Base-by-base conservation (phyloP, 2,797 vertebrate genomes). In the Miichthys miiuy region DNA sequence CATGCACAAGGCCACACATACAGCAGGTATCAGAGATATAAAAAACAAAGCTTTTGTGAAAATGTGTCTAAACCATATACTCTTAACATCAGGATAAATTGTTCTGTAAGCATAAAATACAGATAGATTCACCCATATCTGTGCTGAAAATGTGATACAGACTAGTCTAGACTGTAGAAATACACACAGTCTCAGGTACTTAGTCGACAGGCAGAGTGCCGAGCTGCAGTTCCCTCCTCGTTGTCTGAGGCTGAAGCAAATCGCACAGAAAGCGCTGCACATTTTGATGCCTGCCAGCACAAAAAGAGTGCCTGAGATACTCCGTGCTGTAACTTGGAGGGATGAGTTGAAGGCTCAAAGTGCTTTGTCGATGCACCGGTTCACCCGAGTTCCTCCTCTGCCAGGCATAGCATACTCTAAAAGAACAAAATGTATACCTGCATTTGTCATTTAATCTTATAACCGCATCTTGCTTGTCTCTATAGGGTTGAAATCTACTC, bases 401-500 rank as follows among this genome's bases (percentile, higher is more conserved):
- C 51, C 48, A 17, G 44, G 20, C 60, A 38, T 58, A 17, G 5
- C 20, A 2, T 50, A 51, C 18, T 75, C n/a, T 30, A 14, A 67
- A 60, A 27, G 41, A 52, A 52, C 27, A 50, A 41, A 44, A 23
- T n/a, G 14, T 11, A 8, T 41, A n/a, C 42, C 67, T 68, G 21
- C 41, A 46, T 27, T 9, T 80, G 18, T 47, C 30, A 34, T 68
- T 78, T 68, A 21, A 54, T 87, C 13, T 21, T 25, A 30, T 47
- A 51, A 68, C 60, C 1, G 9, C 2, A 1, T 57, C 30, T 42
- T 46, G 41, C 82, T 23, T 89, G 20, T 80, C 21, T 84, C 67
- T 68, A 12, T 23, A 96, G 95, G 92, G 70, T 72, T 93, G 85
- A 96, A 95, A 81, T 79, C 93, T 6, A 75, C 77, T 68, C 88